Percentiles rank a stretch among this genome's conserved stretches.
Evolutionary conservation across 35 echinoderm and acorn worm species (phyloP).

Genomic region (Diadema setosum): DNA sequence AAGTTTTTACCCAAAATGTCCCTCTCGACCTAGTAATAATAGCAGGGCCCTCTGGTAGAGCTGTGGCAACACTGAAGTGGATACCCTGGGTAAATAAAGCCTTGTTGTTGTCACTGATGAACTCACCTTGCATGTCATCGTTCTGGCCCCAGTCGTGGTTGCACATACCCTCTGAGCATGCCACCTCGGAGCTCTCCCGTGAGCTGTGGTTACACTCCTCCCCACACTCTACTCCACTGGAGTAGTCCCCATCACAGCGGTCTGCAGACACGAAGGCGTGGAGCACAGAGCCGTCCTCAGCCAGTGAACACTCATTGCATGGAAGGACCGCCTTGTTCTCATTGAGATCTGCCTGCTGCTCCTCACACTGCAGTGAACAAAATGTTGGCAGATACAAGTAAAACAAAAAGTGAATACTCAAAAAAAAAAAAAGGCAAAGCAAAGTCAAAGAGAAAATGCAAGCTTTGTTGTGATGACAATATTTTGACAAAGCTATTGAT

Average conservation of each 20-base stretch:
- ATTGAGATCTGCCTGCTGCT: neutral
- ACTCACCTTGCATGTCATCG: neutral
- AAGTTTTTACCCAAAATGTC: no score
- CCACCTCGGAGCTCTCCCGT: slow-evolving; percentile 63
- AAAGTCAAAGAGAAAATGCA: no score
- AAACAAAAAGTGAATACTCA: no score
- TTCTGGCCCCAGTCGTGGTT: slow-evolving; percentile 27
- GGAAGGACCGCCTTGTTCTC: neutral
- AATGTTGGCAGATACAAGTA: neutral
- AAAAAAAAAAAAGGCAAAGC: no score
- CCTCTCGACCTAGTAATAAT: no score
- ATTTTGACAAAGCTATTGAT: no score
- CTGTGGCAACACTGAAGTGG: no score
- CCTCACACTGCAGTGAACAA: neutral
- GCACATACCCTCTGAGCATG: slow-evolving; percentile 65
- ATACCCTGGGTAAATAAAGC: no score
- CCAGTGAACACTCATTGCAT: neutral
- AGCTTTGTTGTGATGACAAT: no score
- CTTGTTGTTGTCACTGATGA: no score
- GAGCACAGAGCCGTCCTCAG: neutral
- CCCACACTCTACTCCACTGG: slow-evolving; percentile 68
- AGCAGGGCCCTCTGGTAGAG: no score
- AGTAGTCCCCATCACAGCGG: slow-evolving; percentile 20
- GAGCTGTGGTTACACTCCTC: slow-evolving; percentile 61
- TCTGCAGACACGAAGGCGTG: neutral